phyloP scores from a whole-genome alignment of 2,888 invertebrate species.

The Strigamia maritima region DNA sequence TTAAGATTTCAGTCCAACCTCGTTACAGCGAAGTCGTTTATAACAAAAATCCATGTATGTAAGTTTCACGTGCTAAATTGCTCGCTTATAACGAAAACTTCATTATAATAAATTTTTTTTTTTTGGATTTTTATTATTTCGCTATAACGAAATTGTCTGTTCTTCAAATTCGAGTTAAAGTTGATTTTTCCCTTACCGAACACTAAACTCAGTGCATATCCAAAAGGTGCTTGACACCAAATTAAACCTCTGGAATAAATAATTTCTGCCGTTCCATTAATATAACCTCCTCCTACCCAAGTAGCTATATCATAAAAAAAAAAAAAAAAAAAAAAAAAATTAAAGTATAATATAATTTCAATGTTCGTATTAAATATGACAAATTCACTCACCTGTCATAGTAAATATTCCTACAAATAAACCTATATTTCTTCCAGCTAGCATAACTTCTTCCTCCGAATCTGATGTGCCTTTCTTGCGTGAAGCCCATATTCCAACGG shows the following conservation, averaged over 20 bases:
- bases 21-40: no score
- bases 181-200: slow-evolving; percentile 66
- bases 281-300: slow-evolving; percentile 99
- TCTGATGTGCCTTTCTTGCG: slow-evolving; percentile 78
- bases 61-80: no score
- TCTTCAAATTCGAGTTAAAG: no score
- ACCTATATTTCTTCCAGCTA: slow-evolving; percentile 95
- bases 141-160: no score
- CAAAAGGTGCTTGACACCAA: slow-evolving; percentile 99
- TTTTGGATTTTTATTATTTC: no score
- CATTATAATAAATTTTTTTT: no score
- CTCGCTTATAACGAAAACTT: no score
- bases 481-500: slow-evolving; percentile 95
- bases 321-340: slow-evolving; percentile 12
- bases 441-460: slow-evolving; percentile 89
- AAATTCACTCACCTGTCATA: slow-evolving; percentile 76
- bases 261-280: slow-evolving; percentile 97
- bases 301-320: slow-evolving; percentile 66
- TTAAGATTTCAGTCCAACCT: no score
- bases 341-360: slow-evolving; percentile 36
- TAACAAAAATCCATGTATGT: no score
- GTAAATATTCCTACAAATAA: slow-evolving; percentile 97
- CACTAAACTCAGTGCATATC: slow-evolving; percentile 91
- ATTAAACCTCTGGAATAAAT: slow-evolving; percentile 88
- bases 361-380: neutral